These are phyloP conservation scores for Chondrosia reniformis DNA, from an alignment of 37 sponge, comb jelly and placozoan genomes.

Conservation along the genomic window DNA sequence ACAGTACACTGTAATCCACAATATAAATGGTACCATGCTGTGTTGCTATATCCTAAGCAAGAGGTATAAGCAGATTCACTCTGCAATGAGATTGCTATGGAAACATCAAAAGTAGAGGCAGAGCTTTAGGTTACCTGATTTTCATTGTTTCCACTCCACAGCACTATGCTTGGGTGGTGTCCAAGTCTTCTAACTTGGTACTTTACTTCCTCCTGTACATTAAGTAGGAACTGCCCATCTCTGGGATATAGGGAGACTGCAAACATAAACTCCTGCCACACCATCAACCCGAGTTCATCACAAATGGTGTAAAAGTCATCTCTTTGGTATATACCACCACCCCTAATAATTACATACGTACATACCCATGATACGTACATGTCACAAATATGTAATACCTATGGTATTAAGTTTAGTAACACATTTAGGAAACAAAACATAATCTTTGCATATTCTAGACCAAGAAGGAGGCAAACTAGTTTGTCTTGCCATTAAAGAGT, in stretches of 20 bases:
- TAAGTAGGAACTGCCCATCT: slow-evolving; percentile 83
- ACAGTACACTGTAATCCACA: slow-evolving; percentile 80
- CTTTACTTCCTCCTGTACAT: slow-evolving; percentile 70
- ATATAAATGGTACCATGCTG: slow-evolving; percentile 7
- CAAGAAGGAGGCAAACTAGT: background rate
- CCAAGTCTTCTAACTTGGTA: slow-evolving; percentile 71
- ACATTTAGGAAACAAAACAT: no score
- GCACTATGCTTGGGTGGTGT: slow-evolving; percentile 81
- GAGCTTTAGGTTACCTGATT: slow-evolving; percentile 64
- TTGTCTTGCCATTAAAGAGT: slow-evolving; percentile 22
- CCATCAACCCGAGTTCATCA: slow-evolving; percentile 92
- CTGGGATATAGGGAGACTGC: slow-evolving; percentile 89
- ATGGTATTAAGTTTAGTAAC: no score
- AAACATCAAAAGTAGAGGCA: background rate
- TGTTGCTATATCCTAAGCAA: slow-evolving; percentile 26
- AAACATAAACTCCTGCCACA: slow-evolving; percentile 99
- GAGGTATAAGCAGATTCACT: background rate
- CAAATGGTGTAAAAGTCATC: slow-evolving; percentile 92
- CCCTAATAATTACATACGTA: slow-evolving; percentile 78
- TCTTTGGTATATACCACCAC: slow-evolving; percentile 93
- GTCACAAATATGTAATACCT: no score
- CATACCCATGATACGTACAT: no score
- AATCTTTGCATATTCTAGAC: background rate
- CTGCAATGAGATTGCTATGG: background rate
- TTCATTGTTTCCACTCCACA: slow-evolving; percentile 99